These are phyloP conservation scores for Pogonophryne albipinna DNA, from an alignment of 2,797 vertebrate genomes.

Conservation along the genomic window DNA sequence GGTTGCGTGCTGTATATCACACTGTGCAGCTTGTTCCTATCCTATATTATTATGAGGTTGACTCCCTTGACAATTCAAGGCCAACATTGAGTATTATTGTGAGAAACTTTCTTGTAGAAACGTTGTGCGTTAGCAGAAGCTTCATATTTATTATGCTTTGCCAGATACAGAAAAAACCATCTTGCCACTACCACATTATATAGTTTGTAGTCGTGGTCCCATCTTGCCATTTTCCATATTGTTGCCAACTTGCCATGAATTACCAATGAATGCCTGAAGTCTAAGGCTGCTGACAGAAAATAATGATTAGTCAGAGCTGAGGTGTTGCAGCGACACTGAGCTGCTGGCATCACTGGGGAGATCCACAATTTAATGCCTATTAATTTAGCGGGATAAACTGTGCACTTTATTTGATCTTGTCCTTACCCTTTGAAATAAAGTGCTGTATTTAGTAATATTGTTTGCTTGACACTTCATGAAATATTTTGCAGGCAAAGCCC, in stretches of 20 bases:
- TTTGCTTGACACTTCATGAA: constrained; percentile 12
- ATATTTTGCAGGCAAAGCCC: constrained; percentile 11
- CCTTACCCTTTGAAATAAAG: constrained; percentile 41
- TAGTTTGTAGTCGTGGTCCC: constrained; percentile 2
- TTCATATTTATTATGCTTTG: neutral
- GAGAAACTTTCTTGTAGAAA: constrained; percentile 1
- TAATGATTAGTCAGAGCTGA: constrained; percentile 64
- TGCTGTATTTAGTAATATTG: constrained; percentile 19
- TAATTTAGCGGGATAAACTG: constrained; percentile 45
- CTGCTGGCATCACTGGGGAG: constrained; percentile 48
- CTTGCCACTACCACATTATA: constrained; percentile 2
- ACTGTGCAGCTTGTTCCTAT: constrained; percentile 11
- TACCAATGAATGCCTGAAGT: constrained; percentile 35
- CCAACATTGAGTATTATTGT: constrained; percentile 8
- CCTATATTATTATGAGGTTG: neutral
- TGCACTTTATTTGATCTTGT: constrained; percentile 50
- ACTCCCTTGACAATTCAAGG: neutral
- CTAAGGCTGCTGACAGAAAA: constrained; percentile 47
- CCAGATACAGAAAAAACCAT: neutral
- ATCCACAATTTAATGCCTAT: constrained; percentile 45
- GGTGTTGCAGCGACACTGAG: constrained; percentile 49
- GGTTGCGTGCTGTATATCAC: neutral
- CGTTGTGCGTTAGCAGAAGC: constrained; percentile 3
- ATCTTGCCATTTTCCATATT: constrained; percentile 26
- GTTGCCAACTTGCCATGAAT: constrained; percentile 18